Evolutionary conservation across 2,888 invertebrate genomes (phyloP).

Genomic region (Coelogynopora nodosa): DNA sequence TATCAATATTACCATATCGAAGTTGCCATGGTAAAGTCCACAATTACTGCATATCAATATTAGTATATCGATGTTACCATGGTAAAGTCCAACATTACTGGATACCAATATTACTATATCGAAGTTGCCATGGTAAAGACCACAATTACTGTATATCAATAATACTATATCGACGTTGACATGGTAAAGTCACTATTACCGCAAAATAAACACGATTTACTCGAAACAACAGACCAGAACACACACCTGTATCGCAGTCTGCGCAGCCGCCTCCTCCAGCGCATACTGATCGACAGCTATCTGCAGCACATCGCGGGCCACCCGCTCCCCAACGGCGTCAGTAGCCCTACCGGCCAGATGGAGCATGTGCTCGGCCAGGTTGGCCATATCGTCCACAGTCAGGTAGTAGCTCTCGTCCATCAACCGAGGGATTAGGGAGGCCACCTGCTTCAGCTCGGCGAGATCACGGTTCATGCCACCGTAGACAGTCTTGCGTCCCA

Average conservation of each 20-base stretch:
- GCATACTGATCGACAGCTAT: background rate
- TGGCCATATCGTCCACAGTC: background rate
- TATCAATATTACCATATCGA: no score
- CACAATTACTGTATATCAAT: no score
- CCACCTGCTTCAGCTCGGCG: background rate
- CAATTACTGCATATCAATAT: no score
- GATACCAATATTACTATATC: no score
- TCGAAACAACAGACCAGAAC: no score
- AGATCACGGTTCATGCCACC: background rate
- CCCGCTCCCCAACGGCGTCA: background rate
- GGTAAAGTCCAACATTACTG: no score
- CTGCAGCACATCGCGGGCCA: background rate
- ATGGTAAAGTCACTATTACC: no score
- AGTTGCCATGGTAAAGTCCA: no score
- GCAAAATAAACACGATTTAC: no score
- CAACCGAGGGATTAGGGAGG: background rate
- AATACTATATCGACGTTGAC: no score
- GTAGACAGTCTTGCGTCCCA: background rate
- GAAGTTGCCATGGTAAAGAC: no score
- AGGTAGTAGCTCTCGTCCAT: background rate
- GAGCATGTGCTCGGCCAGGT: background rate
- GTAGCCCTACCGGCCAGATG: background rate
- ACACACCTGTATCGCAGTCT: background rate
- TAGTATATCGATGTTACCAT: no score
- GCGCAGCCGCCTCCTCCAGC: background rate